These are phyloP conservation scores for Callaeas wilsoni DNA, from an alignment of 2,113 vertebrate species.

Conservation along the genomic window DNA sequence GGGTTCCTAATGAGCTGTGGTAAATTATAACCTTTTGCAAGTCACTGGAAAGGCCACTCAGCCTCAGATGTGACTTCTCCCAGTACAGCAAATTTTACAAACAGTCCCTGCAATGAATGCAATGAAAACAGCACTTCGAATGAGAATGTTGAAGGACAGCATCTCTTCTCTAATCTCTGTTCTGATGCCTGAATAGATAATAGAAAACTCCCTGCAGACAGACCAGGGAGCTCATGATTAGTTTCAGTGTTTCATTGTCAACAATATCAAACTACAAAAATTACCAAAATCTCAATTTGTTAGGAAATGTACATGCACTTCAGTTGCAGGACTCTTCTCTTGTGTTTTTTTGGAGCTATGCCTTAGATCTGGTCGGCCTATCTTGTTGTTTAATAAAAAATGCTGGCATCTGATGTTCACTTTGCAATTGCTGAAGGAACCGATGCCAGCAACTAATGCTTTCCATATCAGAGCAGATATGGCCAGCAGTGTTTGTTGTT, in stretches of 20 bases:
- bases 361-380: neutral
- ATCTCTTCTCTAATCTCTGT: neutral
- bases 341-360: neutral
- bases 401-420: neutral
- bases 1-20: neutral
- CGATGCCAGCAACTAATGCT: slow-evolving; percentile 24
- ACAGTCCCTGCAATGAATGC: neutral
- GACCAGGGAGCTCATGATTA: neutral
- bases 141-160: neutral
- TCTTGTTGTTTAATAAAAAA: neutral
- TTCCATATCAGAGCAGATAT: slow-evolving; percentile 37
- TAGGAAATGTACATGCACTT: neutral
- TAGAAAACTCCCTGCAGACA: neutral
- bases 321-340: neutral
- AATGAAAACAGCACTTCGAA: neutral
- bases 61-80: neutral
- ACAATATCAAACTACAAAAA: neutral
- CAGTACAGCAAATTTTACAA: neutral
- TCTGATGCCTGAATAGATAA: neutral
- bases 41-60: neutral
- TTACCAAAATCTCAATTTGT: neutral
- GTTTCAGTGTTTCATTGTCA: neutral
- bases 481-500: slow-evolving; percentile 28
- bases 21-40: neutral
- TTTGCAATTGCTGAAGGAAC: neutral